These are phyloP conservation scores for Serinus canaria DNA, from an alignment of 2,113 vertebrate genomes.

Conservation along the genomic window DNA sequence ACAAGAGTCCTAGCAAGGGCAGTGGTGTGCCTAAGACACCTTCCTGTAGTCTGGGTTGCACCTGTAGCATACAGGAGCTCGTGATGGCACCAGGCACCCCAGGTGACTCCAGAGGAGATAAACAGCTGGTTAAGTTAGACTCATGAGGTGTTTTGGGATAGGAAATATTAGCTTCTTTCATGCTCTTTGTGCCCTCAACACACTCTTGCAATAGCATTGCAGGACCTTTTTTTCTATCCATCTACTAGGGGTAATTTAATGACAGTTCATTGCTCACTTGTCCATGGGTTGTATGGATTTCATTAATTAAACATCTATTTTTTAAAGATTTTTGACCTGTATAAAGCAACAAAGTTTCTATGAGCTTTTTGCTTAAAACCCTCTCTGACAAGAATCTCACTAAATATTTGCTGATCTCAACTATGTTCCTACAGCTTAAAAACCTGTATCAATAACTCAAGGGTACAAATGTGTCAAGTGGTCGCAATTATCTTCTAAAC, in stretches of 20 bases:
- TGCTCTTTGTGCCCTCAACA: neutral
- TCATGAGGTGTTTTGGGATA: neutral
- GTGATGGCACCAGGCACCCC: neutral
- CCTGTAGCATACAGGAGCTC: neutral
- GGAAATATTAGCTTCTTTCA: neutral
- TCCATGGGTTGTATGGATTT: neutral
- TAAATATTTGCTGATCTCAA: neutral
- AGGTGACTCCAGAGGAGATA: neutral
- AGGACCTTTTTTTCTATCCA: neutral
- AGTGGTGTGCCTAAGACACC: neutral
- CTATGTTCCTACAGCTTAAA: neutral
- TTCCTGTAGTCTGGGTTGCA: neutral
- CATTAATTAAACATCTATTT: neutral
- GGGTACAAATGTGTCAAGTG: neutral
- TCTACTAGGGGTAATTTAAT: neutral
- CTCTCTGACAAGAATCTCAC: neutral
- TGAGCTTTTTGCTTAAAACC: neutral
- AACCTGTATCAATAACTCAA: neutral
- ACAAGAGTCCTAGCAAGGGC: neutral
- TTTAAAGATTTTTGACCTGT: neutral
- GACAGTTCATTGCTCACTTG: neutral
- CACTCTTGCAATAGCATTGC: neutral
- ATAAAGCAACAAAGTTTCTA: neutral
- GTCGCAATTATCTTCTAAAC: slow-evolving; percentile 12
- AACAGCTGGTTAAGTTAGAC: neutral